Evolutionary conservation across 2,888 invertebrate species (phyloP), one percentile per base, ranked within the genome.

Genomic region (Pandemis corylana): DNA sequence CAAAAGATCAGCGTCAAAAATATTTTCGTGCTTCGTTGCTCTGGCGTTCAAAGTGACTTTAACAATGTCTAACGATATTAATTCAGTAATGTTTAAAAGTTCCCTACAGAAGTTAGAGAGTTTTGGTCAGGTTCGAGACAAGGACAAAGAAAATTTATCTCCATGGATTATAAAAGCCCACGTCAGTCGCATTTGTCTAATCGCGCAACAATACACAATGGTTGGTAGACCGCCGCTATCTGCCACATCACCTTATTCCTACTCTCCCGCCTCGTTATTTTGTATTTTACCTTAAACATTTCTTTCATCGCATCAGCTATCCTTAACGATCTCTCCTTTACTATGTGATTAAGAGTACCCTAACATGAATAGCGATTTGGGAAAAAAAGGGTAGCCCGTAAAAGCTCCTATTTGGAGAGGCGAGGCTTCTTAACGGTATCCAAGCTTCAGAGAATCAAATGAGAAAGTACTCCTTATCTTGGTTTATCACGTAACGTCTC

Each of bases 351-450:
- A 59, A 36, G 59, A 59, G 59, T 59, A 28, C 59, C 59, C 28
- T 5, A 59, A 59, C 28, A 59, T 59, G 59, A 59, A 59, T 59
- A 59, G 59, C 59, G 28, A 28, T 59, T 59, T 28, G 28, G 59
- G 59, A 28, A 12, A 53, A 53, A 59, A 9, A 59, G 28, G 20
- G 28, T 28, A 59, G 59, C 28, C 28, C 28, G 20, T 28, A 59
- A 20, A 28, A 28, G 28, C 10, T 59, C 10, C 28, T 28, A 59
- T 10, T 59, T 28, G 7, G 53, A 28, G 10, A 59, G 20, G 5
- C 5, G 59, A 12, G 56, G 28, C 56, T 9, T 28, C 7, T 7
- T 12, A 28, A 53, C n/a, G 2, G 53, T 7, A 7, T 51, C n/a
- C n/a, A 4, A n/a, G 13, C 51, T n/a, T 53, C 15, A 0, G 10